A percentile compares a stretch with the other conserved stretches of the same genome.
Evolutionary conservation across 2,113 vertebrate genomes (phyloP).

Genomic region (Cryptotis parvus): DNA sequence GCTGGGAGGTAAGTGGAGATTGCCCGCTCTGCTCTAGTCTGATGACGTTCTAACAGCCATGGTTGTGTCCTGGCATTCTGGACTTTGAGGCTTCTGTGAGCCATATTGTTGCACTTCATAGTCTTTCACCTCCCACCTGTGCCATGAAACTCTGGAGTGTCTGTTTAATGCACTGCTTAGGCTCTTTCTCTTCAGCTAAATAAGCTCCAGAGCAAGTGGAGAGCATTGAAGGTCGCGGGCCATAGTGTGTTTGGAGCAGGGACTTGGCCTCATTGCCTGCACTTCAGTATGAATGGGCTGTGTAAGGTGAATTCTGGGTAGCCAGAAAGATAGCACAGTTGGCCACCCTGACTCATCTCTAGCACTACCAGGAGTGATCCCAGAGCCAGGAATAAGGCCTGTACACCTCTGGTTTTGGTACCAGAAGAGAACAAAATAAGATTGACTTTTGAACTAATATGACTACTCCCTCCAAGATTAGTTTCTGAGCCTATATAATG

Average conservation of each 20-base stretch:
- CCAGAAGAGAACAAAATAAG: no score
- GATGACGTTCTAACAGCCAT: slow-evolving; percentile 4
- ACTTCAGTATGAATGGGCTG: neutral
- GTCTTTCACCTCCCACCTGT: neutral
- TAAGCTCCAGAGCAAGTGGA: neutral
- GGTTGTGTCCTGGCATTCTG: neutral
- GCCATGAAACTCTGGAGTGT: neutral
- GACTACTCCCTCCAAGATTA: no score
- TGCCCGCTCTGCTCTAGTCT: neutral
- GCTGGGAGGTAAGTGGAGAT: slow-evolving; percentile 93
- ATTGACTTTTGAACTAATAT: no score
- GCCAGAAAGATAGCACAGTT: no score
- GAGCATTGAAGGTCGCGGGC: neutral
- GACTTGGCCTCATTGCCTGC: neutral
- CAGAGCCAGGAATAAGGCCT: no score
- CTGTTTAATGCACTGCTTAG: neutral
- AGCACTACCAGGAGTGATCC: no score
- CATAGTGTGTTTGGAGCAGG: fast-evolving
- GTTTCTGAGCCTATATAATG: no score
- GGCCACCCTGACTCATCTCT: no score
- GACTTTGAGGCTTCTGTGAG: neutral
- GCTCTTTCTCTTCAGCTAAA: slow-evolving; percentile 37
- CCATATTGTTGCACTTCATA: slow-evolving; percentile 53
- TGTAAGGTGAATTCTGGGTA: no score
- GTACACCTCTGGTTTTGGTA: no score